Evolutionary conservation across 30 jellyfish, hydroid and myxozoan genomes (phyloP).

Genomic region (Hydra vulgaris): DNA sequence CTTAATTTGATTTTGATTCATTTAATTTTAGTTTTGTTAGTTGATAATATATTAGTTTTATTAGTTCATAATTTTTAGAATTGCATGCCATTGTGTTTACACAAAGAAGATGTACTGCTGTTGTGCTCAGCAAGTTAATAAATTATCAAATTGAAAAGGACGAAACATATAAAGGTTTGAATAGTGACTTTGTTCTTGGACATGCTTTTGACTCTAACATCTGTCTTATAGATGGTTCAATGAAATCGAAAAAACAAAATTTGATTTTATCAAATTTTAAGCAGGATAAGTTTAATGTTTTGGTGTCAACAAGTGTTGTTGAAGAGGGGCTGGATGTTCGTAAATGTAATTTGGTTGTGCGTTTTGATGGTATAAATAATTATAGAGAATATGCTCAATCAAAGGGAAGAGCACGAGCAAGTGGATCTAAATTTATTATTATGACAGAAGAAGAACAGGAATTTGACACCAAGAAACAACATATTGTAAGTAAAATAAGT

Average conservation of each 20-base stretch:
- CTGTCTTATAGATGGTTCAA: constrained; percentile 25
- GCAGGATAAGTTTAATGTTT: constrained; percentile 45
- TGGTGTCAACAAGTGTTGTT: constrained; percentile 82
- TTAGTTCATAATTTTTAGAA: too few species aligned
- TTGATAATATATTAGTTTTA: too few species aligned
- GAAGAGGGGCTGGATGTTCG: constrained; percentile 94
- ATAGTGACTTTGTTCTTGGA: constrained; percentile 56
- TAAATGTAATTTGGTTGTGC: constrained; percentile 76
- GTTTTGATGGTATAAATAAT: constrained; percentile 66
- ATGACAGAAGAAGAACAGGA: constrained; percentile 29
- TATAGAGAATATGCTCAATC: constrained; percentile 81
- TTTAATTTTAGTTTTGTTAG: too few species aligned
- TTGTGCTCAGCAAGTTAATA: constrained; percentile 49
- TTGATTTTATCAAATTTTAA: constrained; percentile 36
- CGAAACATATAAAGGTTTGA: constrained; percentile 32
- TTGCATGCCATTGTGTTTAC: constrained; percentile 64
- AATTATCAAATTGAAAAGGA: constrained; percentile 26
- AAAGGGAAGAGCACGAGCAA: constrained; percentile 82
- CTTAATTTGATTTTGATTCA: too few species aligned
- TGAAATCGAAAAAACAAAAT: constrained; percentile 59
- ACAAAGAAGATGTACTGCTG: constrained; percentile 53
- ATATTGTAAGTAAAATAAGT: too few species aligned
- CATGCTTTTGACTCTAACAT: constrained; percentile 29
- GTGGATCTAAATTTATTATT: constrained; percentile 36
- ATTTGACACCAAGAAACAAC: constrained; percentile 7